Conservation (phyloP, 2,888 invertebrate genomes). For the Lochmaea crataegi region DNA sequence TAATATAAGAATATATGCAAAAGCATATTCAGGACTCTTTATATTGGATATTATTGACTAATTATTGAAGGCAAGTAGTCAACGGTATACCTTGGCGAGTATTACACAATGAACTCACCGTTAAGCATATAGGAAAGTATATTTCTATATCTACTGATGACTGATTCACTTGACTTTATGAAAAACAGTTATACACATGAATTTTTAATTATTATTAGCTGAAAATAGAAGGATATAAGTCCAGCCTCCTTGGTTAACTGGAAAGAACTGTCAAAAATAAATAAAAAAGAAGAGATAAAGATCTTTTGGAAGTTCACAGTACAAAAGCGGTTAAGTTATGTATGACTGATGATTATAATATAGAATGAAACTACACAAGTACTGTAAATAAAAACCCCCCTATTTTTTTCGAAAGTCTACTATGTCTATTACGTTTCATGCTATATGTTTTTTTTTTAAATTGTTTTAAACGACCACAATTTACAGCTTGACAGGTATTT, state of each 20-base stretch:
- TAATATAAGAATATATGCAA: no score
- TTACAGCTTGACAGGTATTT: slow-evolving; percentile 23
- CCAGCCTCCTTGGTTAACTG: slow-evolving; percentile 26
- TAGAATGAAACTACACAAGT: neutral
- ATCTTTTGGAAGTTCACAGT: neutral
- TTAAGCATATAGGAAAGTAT: neutral
- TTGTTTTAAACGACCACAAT: slow-evolving; percentile 18
- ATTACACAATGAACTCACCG: no score
- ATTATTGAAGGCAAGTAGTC: no score
- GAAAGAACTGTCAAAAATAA: slow-evolving; percentile 14
- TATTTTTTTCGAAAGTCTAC: no score
- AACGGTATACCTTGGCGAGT: no score
- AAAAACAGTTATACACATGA: slow-evolving; percentile 3
- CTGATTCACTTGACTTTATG: neutral
- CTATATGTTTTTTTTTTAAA: neutral
- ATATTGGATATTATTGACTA: no score
- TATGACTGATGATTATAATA: slow-evolving; percentile 7
- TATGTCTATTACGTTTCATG: neutral
- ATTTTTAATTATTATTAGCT: slow-evolving; percentile 8
- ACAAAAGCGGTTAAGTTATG: slow-evolving; percentile 7
- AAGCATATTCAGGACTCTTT: no score
- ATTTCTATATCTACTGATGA: neutral
- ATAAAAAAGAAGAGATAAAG: slow-evolving; percentile 14
- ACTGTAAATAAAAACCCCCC: no score
- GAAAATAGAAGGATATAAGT: slow-evolving; percentile 22